These are phyloP conservation scores for Syngnathus typhle DNA, from an alignment of 2,113 vertebrate genomes.

Conservation along the genomic window DNA sequence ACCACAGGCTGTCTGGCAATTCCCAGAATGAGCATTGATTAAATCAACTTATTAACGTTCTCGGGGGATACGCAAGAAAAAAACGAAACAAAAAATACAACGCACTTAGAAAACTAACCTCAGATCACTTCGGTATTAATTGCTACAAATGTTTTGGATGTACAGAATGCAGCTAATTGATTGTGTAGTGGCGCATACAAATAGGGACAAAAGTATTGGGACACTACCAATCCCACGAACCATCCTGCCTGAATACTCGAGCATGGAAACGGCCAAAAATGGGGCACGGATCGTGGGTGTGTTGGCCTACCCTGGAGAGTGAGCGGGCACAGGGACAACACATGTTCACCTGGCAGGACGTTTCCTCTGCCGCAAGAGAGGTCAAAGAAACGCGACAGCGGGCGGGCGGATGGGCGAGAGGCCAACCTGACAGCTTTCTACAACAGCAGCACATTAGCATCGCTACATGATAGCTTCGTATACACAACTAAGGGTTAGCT, in stretches of 20 bases:
- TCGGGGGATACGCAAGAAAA: conserved; percentile 12
- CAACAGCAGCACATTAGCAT: background rate
- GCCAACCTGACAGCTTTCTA: conserved; percentile 3
- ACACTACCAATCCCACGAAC: background rate
- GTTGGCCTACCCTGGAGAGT: conserved; percentile 23
- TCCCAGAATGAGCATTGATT: conserved; percentile 16
- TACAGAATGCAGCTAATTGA: background rate
- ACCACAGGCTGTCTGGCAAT: conserved; percentile 17
- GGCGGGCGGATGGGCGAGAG: conserved; percentile 5
- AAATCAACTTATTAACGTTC: conserved; percentile 29
- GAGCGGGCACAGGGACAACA: conserved; percentile 19
- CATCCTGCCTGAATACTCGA: conserved; percentile 43
- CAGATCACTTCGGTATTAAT: conserved; percentile 6
- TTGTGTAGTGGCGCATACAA: background rate
- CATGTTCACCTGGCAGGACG: conserved; percentile 17
- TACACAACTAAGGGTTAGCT: background rate
- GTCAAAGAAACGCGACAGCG: conserved; percentile 25
- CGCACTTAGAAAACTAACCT: conserved; percentile 10
- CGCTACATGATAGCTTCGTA: background rate
- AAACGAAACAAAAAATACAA: background rate
- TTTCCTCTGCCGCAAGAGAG: conserved; percentile 1
- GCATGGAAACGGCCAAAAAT: background rate
- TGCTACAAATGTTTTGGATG: conserved; percentile 19
- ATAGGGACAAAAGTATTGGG: background rate
- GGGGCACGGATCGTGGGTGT: background rate